phyloP scores from a whole-genome alignment of 2,797 vertebrate species.

The Sebastiscus tertius region DNA sequence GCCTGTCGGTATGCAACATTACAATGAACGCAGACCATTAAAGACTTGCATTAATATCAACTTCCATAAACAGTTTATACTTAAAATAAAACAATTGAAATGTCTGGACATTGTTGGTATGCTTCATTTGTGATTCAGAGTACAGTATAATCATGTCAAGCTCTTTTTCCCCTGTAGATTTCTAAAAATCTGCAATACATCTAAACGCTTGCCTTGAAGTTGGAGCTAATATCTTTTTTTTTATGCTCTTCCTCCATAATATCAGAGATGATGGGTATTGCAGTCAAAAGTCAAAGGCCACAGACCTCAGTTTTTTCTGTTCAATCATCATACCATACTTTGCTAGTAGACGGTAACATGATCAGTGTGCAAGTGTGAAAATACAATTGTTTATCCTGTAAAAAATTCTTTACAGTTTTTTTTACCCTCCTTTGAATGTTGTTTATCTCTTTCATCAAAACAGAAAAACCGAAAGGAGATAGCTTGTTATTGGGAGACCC shows the following conservation, averaged over 20 bases:
- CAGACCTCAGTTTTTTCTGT: not conserved
- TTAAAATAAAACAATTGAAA: not conserved
- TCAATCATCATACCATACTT: not conserved
- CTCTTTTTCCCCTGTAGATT: not conserved
- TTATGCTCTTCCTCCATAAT: not conserved
- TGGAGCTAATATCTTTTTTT: not conserved
- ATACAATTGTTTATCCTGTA: not conserved
- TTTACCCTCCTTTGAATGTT: not conserved
- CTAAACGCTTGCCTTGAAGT: not conserved
- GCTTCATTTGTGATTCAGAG: not conserved
- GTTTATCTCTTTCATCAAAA: constrained; percentile 5
- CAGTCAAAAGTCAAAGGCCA: not conserved
- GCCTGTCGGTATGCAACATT: not conserved
- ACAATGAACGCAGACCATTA: not conserved
- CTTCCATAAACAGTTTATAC: not conserved
- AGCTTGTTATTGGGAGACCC: constrained; percentile 96
- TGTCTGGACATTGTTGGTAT: not conserved
- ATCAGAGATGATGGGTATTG: not conserved
- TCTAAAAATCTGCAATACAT: not conserved
- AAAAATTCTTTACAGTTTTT: not conserved
- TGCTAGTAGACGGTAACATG: not conserved
- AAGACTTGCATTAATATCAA: not conserved
- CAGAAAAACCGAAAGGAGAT: constrained; percentile 96
- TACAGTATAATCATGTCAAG: not conserved
- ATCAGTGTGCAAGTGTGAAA: not conserved